Base-by-base conservation (phyloP, 2,888 invertebrate species). In the Embidobia sp. region DNA sequence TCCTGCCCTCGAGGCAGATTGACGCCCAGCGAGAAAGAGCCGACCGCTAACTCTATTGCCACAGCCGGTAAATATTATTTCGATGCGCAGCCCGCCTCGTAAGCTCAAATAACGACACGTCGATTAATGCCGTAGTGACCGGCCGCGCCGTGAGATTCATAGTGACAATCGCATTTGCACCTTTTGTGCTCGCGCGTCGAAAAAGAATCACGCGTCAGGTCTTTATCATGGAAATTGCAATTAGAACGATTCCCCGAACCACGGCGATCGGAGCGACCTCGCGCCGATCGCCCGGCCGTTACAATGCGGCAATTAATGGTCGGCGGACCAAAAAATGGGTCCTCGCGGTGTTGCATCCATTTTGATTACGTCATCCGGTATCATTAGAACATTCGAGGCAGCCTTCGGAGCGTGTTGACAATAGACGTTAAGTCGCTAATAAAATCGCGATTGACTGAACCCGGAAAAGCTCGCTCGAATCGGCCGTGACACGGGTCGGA, bases 111-210 rank as follows among this genome's bases (percentile, higher is more conserved):
- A 84, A 85, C 84, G 81, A 84, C 84, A 82, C 83, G 83, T 81
- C 85, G 85, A 85, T 85, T 85, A 85, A 85, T 84, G 81, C 81
- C 80, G 80, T 81, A 82, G 83, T 85, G 82, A 83, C 79, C 83
- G 80, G 81, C 79, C 80, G 66, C 80, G 72, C 70, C 46, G 69
- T 49, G 80, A 73, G 85, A 85, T 85, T 85, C 84, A 84, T 85
- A 85, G 84, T 66, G 53, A 73, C 53, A 75, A 51, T 77, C 59
- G 67, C 73, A 79, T 80, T 79, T 64, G 63, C 67, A 53, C 42
- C 70, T 51, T 57, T 46, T 57, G 57, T 42, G 29, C 18, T 31
- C 11, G 26, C 29, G 29, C 5, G 1, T 19, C 13, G 13, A 8
- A 48, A 37, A 48, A 55, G 4, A 44, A 33, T 18, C 27, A 40